Conservation (phyloP, 2,113 vertebrate genomes). For the Phaethon lepturus region DNA sequence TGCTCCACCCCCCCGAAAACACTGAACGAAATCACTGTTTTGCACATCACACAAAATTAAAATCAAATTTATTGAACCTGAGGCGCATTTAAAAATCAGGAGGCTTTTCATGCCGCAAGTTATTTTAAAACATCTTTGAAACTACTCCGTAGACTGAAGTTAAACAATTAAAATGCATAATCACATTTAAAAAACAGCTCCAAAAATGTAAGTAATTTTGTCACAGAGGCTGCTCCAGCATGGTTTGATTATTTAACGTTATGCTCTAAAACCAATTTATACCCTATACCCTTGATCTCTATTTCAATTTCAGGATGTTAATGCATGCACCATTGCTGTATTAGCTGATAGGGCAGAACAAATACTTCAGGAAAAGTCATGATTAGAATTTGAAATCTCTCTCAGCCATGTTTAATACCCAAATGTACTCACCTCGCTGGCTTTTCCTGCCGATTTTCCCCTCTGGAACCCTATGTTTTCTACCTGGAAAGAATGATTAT, state of each 20-base stretch:
- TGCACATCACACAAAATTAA: neutral
- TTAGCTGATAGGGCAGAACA: slow-evolving; percentile 63
- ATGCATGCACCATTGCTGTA: slow-evolving; percentile 24
- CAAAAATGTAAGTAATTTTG: slow-evolving; percentile 45
- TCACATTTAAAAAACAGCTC: slow-evolving; percentile 50
- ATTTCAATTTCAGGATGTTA: slow-evolving; percentile 53
- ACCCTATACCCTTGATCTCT: slow-evolving; percentile 49
- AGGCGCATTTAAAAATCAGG: neutral
- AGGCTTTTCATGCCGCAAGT: neutral
- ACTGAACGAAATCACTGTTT: neutral
- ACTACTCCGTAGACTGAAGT: neutral
- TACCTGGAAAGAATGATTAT: slow-evolving; percentile 53
- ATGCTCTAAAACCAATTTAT: slow-evolving; percentile 61
- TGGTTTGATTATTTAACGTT: slow-evolving; percentile 52
- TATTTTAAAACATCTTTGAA: slow-evolving; percentile 49
- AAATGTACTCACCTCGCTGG: slow-evolving; percentile 79
- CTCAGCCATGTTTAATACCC: slow-evolving; percentile 80
- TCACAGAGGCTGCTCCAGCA: slow-evolving; percentile 47
- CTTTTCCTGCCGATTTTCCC: slow-evolving; percentile 82
- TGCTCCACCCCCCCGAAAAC: neutral
- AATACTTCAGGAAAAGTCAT: slow-evolving; percentile 11
- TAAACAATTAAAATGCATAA: slow-evolving; percentile 62
- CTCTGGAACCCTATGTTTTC: slow-evolving; percentile 71
- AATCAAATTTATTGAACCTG: neutral
- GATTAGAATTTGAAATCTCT: slow-evolving; percentile 79